Evolutionary conservation across 2,113 vertebrate genomes (phyloP), one percentile per base, ranked within the genome.

Genomic region (Albula goreensis): DNA sequence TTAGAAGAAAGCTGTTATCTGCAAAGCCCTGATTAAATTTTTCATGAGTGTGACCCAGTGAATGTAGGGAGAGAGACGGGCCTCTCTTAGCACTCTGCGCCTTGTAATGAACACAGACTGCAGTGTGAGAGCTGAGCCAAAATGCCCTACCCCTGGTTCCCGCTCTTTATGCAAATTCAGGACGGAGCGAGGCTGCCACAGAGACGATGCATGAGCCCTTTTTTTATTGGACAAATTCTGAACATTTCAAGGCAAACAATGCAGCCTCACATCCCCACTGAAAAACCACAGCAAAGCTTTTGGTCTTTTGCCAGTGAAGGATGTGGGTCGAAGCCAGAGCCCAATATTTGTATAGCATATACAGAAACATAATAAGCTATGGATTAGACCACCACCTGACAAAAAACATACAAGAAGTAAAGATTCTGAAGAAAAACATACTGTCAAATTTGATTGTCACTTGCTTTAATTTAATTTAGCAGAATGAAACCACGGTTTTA

Each of bases 21-120:
- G 87, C 92, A 92, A 87, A 92, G 89, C 88, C 31, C 90, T 92
- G 92, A 94, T 91, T 96, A 89, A 93, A 95, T 95, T 91, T 93
- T 94, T 94, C 86, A 94, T 93, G 91, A 93, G 74, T 74, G 86
- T 41, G 91, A 94, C 92, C 93, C 92, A 87, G 91, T 88, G 94
- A 92, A 92, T 89, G 89, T 87, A 89, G 89, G 0, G 91, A 84
- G 90, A 85, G 91, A 90, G 91, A 90, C 90, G 91, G 90, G 89
- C 81, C 88, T 63, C 90, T 89, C 88, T 88, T 86, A 88, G 86
- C 86, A 63, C 81, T 90, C 86, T 86, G 85, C 81, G 66, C 57
- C 11, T 84, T n/a, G 85, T 0, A 0, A 88, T 88, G 88, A 89
- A 91, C 92, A 88, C 87, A 88, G 87, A 87, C 86, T 80, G 82